Evolutionary conservation across 1,140 invertebrate genomes (phyloP).

Genomic region (Dendroctonus ponderosae): DNA sequence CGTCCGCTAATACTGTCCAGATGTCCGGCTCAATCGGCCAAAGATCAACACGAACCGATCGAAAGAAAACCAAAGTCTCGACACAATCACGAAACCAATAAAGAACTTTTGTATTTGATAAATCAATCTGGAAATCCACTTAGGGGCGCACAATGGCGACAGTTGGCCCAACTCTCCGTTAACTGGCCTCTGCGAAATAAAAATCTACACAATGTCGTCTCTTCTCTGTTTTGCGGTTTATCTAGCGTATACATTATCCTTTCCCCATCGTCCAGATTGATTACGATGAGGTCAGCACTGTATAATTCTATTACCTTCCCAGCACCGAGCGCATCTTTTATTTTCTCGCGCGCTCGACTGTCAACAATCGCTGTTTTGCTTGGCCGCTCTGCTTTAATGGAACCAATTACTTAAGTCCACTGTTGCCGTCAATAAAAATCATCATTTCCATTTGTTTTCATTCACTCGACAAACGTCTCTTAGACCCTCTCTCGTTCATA

Average conservation of each 20-base stretch:
- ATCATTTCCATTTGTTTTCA: no score
- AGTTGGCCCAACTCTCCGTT: slow-evolving; percentile 29
- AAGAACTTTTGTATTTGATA: slow-evolving; percentile 48
- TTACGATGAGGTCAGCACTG: slow-evolving; percentile 23
- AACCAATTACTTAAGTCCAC: no score
- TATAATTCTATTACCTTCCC: slow-evolving; percentile 13
- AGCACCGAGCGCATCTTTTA: no score
- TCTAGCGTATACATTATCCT: slow-evolving; percentile 24
- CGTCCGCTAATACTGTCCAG: neutral
- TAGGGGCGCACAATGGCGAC: slow-evolving; percentile 35
- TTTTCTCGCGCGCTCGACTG: no score
- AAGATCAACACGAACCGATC: slow-evolving; percentile 13
- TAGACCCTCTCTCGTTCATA: no score
- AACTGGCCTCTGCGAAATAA: slow-evolving; percentile 18
- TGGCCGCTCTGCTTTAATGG: no score
- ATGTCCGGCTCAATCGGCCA: neutral
- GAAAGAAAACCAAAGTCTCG: slow-evolving; percentile 22
- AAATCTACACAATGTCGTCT: slow-evolving; percentile 22
- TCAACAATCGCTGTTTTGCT: no score
- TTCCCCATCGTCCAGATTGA: slow-evolving; percentile 15
- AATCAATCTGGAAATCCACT: slow-evolving; percentile 44
- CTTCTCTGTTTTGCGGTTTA: slow-evolving; percentile 21
- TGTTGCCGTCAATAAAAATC: neutral
- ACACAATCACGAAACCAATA: slow-evolving; percentile 43
- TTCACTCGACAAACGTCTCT: no score